phyloP scores from a whole-genome alignment of 2,113 vertebrate species.

The Turnix velox region DNA sequence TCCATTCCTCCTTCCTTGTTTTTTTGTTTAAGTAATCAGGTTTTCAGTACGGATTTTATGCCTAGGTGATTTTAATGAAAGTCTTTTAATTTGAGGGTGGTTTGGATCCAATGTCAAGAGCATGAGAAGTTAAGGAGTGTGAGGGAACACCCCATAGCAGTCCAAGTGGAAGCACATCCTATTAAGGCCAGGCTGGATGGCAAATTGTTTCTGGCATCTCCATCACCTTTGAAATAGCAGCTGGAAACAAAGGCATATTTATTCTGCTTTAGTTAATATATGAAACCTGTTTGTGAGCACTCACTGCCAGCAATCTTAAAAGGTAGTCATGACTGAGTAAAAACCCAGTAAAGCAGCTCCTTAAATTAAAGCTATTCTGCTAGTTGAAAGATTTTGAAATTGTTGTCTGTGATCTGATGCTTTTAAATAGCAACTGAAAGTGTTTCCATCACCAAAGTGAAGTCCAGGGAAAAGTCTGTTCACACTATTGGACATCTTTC shows the following conservation, averaged over 20 bases:
- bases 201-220: neutral
- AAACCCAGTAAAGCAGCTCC: conserved; percentile 42
- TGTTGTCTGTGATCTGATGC: conserved; percentile 30
- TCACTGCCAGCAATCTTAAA: conserved; percentile 32
- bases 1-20: neutral
- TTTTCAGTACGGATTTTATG: neutral
- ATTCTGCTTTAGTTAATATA: conserved; percentile 33
- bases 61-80: neutral
- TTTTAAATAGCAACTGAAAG: conserved; percentile 21
- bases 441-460: conserved; percentile 40
- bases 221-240: conserved; percentile 32
- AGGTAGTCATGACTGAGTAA: conserved; percentile 46
- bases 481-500: neutral
- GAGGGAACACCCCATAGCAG: neutral
- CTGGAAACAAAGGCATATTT: conserved; percentile 28
- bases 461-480: neutral
- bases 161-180: neutral
- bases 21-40: neutral
- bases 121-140: neutral
- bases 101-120: neutral
- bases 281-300: conserved; percentile 20
- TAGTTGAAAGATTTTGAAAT: conserved; percentile 32
- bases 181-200: neutral
- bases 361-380: conserved; percentile 57
- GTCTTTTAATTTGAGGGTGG: neutral